These are phyloP conservation scores for Galleria mellonella DNA, from an alignment of 1,140 invertebrate species.

Conservation along the genomic window DNA sequence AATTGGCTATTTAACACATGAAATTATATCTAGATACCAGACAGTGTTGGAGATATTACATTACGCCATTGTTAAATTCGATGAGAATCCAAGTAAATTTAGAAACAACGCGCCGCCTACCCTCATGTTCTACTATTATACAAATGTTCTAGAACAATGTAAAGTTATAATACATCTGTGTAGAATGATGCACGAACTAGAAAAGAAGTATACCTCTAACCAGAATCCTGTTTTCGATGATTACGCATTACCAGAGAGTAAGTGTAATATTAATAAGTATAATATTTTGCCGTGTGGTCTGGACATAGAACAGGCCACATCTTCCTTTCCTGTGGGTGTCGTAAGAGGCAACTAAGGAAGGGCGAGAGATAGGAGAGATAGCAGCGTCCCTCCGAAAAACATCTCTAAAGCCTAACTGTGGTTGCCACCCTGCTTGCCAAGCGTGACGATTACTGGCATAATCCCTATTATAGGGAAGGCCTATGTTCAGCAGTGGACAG, in stretches of 20 bases:
- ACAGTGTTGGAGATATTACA: constrained; percentile 18
- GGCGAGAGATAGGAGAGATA: too few species aligned
- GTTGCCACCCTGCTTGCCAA: too few species aligned
- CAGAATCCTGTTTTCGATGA: constrained; percentile 2
- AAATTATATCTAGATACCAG: constrained; percentile 18
- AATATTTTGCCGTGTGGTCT: too few species aligned
- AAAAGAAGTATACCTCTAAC: constrained; percentile 14
- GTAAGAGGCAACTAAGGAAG: too few species aligned
- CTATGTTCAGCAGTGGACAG: too few species aligned
- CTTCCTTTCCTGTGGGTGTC: too few species aligned
- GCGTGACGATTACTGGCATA: too few species aligned
- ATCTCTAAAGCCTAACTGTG: too few species aligned
- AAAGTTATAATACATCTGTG: constrained; percentile 16
- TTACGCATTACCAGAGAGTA: neutral
- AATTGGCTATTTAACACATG: constrained; percentile 22
- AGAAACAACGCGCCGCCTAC: neutral
- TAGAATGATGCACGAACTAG: constrained; percentile 29
- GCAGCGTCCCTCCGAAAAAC: too few species aligned
- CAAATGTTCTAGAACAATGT: constrained; percentile 17
- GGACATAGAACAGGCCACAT: too few species aligned
- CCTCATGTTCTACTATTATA: constrained; percentile 21
- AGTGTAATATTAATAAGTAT: too few species aligned
- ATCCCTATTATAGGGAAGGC: too few species aligned
- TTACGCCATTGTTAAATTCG: neutral
- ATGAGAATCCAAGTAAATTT: neutral